phyloP scores from a whole-genome alignment of 2,797 vertebrate species.

The Rallus crepitans region DNA sequence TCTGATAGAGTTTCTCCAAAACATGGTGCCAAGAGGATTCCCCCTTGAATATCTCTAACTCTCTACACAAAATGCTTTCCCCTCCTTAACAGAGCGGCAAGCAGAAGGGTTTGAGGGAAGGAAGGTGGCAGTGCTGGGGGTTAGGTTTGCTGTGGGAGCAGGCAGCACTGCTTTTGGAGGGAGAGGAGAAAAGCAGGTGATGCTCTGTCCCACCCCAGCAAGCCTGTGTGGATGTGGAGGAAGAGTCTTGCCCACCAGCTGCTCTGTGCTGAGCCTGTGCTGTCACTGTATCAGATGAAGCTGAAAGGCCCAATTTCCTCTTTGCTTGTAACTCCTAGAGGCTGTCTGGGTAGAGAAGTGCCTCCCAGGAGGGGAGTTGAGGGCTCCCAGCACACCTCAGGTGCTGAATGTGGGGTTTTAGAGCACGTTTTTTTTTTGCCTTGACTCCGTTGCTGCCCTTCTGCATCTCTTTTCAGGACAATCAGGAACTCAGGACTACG shows the following conservation, averaged over 20 bases:
- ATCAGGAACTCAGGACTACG: constrained; percentile 92
- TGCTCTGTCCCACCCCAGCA: background rate
- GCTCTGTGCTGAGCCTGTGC: fast-evolving
- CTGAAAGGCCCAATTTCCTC: background rate
- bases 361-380: too few relatives aligned
- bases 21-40: background rate
- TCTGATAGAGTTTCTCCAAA: background rate
- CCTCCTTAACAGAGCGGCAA: background rate
- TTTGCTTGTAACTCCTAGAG: background rate
- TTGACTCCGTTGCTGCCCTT: background rate
- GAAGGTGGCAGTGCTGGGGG: background rate
- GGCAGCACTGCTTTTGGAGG: background rate
- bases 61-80: background rate
- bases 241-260: fast-evolving
- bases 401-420: fast-evolving
- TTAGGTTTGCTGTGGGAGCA: background rate
- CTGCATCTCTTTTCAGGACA: constrained; percentile 80
- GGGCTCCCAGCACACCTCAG: fast-evolving
- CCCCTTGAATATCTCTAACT: background rate
- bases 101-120: background rate
- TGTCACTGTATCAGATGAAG: fast-evolving
- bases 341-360: background rate
- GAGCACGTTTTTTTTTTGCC: background rate
- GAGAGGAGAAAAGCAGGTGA: background rate
- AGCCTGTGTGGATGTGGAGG: background rate